Conservation (phyloP, 2,797 vertebrate genomes). For the Pagetopsis macropterus region DNA sequence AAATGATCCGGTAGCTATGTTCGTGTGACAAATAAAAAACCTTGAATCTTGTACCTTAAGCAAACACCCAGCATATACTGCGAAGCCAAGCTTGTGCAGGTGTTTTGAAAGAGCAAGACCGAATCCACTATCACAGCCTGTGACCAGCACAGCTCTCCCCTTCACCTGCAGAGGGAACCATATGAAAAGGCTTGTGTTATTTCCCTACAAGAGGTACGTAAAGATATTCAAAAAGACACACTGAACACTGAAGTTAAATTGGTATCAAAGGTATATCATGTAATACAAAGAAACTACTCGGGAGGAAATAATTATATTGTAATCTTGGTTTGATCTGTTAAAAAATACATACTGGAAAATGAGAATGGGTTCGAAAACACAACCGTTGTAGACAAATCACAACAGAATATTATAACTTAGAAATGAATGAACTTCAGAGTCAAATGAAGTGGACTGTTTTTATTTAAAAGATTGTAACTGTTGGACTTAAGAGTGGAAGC, state of each 20-base stretch:
- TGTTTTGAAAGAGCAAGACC: slow-evolving; percentile 87
- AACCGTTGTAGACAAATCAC: not conserved
- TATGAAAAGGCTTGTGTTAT: not conserved
- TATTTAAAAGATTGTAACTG: not conserved
- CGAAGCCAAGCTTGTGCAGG: slow-evolving; percentile 87
- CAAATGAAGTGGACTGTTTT: not conserved
- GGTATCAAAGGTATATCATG: no score
- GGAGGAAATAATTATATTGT: no score
- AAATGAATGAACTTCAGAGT: not conserved
- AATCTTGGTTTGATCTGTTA: no score
- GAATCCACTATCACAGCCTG: slow-evolving; percentile 90
- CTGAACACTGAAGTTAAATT: not conserved
- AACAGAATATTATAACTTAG: no score
- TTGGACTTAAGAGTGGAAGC: not conserved
- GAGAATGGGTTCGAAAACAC: not conserved
- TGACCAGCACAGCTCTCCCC: slow-evolving; percentile 87
- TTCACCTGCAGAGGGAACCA: slow-evolving; percentile 72
- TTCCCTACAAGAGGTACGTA: not conserved
- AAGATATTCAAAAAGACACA: not conserved
- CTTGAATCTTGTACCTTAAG: slow-evolving; percentile 76
- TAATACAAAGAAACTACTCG: not conserved
- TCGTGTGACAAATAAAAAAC: no score
- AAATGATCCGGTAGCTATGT: no score
- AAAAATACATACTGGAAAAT: no score
- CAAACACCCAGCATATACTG: slow-evolving; percentile 89